A percentile compares a stretch with the other conserved stretches of the same genome.
phyloP scores from a whole-genome alignment of 2,797 vertebrate genomes.

The Bryconaethiops microstoma region DNA sequence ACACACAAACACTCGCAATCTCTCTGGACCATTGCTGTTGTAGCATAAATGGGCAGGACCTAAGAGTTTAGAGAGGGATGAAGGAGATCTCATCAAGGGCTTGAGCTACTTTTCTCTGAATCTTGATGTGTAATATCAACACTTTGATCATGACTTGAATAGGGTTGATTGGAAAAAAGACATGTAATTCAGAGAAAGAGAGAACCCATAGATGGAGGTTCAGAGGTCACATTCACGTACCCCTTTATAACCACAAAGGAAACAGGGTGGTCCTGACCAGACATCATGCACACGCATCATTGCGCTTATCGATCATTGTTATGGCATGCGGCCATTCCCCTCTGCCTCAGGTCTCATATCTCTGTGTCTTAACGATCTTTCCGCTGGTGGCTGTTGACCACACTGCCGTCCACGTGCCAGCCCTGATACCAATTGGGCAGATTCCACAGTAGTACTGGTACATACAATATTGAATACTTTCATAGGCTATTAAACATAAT shows the following conservation, averaged over 20 bases:
- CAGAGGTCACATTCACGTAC: background rate
- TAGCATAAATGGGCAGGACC: background rate
- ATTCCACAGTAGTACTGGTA: background rate
- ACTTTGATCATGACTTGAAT: background rate
- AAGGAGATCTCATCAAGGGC: background rate
- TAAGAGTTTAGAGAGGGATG: background rate
- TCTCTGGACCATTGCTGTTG: background rate
- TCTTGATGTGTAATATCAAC: background rate
- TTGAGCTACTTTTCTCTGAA: background rate
- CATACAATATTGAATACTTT: background rate
- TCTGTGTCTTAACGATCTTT: conserved; percentile 71
- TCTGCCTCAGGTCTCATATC: conserved; percentile 10
- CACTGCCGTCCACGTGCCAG: conserved; percentile 41
- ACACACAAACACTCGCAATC: background rate
- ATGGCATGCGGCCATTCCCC: conserved; percentile 5
- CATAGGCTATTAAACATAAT: background rate
- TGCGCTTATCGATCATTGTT: conserved; percentile 51
- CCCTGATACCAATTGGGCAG: background rate
- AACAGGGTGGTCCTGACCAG: background rate
- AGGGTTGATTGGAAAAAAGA: background rate
- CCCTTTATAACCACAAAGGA: background rate
- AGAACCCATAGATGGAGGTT: background rate
- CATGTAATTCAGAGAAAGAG: background rate
- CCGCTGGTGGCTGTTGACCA: conserved; percentile 63
- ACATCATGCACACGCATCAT: conserved; percentile 9